phyloP scores from a whole-genome alignment of 1,140 invertebrate species.

The Heliconius congener region DNA sequence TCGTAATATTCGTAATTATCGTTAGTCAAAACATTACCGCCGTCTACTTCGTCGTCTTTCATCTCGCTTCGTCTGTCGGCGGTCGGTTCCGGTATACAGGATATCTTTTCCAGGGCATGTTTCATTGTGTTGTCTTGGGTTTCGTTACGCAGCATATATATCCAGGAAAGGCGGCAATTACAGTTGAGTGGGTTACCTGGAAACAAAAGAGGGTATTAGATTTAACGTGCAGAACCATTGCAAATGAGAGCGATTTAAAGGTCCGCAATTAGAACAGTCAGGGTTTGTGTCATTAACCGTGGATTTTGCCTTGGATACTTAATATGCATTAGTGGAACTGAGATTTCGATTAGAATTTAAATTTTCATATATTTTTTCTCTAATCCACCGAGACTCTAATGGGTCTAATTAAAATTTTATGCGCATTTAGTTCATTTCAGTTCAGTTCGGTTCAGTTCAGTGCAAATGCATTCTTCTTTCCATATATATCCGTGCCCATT shows the following conservation, averaged over 20 bases:
- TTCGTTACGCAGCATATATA: slow-evolving; percentile 83
- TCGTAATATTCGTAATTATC: slow-evolving; percentile 73
- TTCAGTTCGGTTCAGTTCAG: slow-evolving; percentile 17
- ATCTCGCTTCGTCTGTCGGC: slow-evolving; percentile 56
- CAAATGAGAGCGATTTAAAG: slow-evolving; percentile 30
- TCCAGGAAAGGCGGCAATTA: slow-evolving; percentile 85
- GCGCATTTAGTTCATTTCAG: slow-evolving; percentile 33
- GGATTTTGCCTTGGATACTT: slow-evolving; percentile 29
- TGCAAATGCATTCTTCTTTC: slow-evolving; percentile 41
- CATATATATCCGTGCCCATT: slow-evolving; percentile 41
- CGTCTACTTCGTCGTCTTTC: slow-evolving; percentile 50
- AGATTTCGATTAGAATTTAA: slow-evolving; percentile 40
- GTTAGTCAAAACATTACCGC: slow-evolving; percentile 54
- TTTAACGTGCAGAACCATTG: slow-evolving; percentile 35
- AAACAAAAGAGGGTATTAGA: slow-evolving; percentile 54
- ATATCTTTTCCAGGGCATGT: slow-evolving; percentile 82
- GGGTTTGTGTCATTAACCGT: slow-evolving; percentile 36
- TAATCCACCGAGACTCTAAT: slow-evolving; percentile 42
- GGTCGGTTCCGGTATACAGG: slow-evolving; percentile 72
- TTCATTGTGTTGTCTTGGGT: slow-evolving; percentile 82
- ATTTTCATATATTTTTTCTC: slow-evolving; percentile 42
- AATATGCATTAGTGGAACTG: slow-evolving; percentile 31
- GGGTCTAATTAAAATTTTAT: slow-evolving; percentile 44
- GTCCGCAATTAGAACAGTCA: slow-evolving; percentile 27
- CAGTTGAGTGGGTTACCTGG: slow-evolving; percentile 85